Conservation (phyloP, 2,888 invertebrate species). For the Prosopocoilus inquinatus region DNA sequence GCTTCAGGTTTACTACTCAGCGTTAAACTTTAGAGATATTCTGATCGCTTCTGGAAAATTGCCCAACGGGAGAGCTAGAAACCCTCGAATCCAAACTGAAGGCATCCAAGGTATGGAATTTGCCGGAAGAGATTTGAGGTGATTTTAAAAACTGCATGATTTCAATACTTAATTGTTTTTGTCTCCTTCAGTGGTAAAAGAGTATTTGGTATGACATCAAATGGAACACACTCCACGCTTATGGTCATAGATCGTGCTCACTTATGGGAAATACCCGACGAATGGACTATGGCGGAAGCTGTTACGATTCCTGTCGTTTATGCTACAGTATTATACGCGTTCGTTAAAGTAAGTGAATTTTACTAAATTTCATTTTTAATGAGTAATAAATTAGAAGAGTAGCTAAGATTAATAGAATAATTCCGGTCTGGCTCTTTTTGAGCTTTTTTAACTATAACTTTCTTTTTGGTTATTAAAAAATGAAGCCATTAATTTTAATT, state of each 20-base stretch:
- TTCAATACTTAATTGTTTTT: too few relatives aligned
- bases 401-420: too few relatives aligned
- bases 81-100: constrained; percentile 53
- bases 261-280: constrained; percentile 66
- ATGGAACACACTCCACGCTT: constrained; percentile 60
- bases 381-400: too few relatives aligned
- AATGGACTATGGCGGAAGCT: constrained; percentile 72
- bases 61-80: constrained; percentile 74
- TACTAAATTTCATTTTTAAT: too few relatives aligned
- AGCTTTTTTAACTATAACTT: too few relatives aligned
- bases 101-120: constrained; percentile 62
- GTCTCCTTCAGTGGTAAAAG: constrained; percentile 54
- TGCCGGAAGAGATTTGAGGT: constrained; percentile 49
- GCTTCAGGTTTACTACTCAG: constrained; percentile 70
- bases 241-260: constrained; percentile 57
- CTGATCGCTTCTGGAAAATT: constrained; percentile 92
- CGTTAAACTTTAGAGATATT: constrained; percentile 91
- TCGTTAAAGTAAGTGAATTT: constrained; percentile 44
- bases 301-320: constrained; percentile 77
- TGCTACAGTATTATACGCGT: constrained; percentile 53
- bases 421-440: too few relatives aligned
- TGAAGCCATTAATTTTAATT: too few relatives aligned
- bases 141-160: constrained; percentile 43
- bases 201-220: constrained; percentile 64
- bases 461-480: constrained; percentile 29